These are phyloP conservation scores for Phania funesta DNA, from an alignment of 2,888 invertebrate genomes.

Conservation along the genomic window DNA sequence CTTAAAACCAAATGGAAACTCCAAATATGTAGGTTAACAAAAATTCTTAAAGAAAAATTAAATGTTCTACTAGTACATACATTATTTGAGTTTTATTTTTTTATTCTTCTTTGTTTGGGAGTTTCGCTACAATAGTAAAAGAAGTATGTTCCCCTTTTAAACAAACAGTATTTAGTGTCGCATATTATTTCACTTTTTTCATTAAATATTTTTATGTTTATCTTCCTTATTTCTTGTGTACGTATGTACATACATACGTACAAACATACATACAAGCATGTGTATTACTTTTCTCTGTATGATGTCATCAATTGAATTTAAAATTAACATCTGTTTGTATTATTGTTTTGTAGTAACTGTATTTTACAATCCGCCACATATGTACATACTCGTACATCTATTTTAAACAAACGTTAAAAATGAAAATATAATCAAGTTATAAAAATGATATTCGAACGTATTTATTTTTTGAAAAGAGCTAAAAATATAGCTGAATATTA, in stretches of 20 bases:
- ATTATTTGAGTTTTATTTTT: not conserved
- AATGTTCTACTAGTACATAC: not conserved
- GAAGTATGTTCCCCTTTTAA: not conserved
- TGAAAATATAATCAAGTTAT: too few species aligned
- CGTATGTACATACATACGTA: not conserved
- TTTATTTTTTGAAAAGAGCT: too few species aligned
- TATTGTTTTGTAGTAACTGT: not conserved
- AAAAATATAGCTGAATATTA: too few species aligned
- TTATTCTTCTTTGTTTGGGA: conserved; percentile 4
- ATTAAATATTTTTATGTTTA: conserved; percentile 15
- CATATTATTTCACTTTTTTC: conserved; percentile 37
- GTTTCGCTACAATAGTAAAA: not conserved
- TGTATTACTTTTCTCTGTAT: conserved; percentile 23
- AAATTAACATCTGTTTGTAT: conserved; percentile 32
- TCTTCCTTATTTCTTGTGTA: not conserved
- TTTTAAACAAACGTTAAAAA: too few species aligned
- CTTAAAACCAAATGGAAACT: too few species aligned
- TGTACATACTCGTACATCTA: not conserved
- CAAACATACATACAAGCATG: not conserved
- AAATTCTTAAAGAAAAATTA: not conserved
- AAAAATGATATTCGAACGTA: too few species aligned
- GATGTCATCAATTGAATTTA: conserved; percentile 55
- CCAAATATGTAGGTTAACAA: too few species aligned
- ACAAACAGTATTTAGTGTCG: not conserved
- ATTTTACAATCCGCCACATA: not conserved